phyloP scores from a whole-genome alignment of 1,140 invertebrate species.

The Catajapyx aquilonaris region DNA sequence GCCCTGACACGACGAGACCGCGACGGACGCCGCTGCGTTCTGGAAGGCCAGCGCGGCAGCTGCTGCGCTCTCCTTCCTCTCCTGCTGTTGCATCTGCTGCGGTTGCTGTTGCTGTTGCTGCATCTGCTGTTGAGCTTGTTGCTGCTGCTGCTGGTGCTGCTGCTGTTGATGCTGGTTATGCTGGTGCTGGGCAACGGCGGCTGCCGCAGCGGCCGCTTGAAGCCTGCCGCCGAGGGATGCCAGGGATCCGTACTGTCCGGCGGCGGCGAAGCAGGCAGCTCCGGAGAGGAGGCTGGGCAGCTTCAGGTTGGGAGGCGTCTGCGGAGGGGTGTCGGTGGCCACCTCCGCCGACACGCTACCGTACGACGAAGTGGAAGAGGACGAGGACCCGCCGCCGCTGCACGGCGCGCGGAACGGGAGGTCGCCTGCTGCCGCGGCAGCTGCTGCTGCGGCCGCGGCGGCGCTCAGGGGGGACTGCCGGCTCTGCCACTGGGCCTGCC shows the following conservation, averaged over 20 bases:
- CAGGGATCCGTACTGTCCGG: constrained; percentile 28
- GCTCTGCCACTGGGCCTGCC: constrained; percentile 25
- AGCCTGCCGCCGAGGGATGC: constrained; percentile 11
- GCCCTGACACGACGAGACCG: constrained; percentile 17
- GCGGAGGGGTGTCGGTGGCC: constrained; percentile 74
- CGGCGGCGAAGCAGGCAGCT: constrained; percentile 25
- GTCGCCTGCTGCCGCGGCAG: constrained; percentile 12
- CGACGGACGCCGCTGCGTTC: constrained; percentile 20
- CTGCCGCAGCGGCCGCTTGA: constrained; percentile 21
- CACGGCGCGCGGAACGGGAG: constrained; percentile 5
- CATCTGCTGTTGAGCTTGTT: constrained; percentile 9
- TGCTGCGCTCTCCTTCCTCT: constrained; percentile 8
- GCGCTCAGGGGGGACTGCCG: constrained; percentile 24
- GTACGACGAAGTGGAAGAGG: constrained; percentile 6
- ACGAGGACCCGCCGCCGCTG: constrained; percentile 3
- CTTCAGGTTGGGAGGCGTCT: constrained; percentile 81
- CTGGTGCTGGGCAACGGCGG: constrained; percentile 5
- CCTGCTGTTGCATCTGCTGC: constrained; percentile 15
- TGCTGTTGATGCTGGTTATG: background rate
- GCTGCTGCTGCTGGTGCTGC: constrained; percentile 1
- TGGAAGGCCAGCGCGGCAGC: constrained; percentile 14
- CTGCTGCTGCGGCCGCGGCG: constrained; percentile 25
- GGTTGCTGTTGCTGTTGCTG: constrained; percentile 1
- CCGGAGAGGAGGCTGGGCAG: constrained; percentile 43
- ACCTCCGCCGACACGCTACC: constrained; percentile 29